These are phyloP conservation scores for Australoheros scitulus DNA, from an alignment of 2,113 vertebrate species.

Conservation along the genomic window DNA sequence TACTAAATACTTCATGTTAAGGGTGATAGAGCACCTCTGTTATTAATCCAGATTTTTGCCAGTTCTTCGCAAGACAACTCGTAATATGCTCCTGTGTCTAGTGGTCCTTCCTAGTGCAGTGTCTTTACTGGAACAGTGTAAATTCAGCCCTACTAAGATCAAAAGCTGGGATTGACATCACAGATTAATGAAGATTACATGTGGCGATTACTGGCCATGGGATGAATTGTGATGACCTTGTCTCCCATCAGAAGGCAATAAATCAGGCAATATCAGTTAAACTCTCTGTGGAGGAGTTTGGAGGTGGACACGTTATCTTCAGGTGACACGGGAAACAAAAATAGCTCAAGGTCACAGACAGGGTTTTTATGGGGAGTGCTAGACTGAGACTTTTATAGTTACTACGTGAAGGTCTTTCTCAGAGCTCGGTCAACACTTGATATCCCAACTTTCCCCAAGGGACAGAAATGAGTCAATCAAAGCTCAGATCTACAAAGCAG, in stretches of 20 bases:
- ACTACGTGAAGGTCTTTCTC: neutral
- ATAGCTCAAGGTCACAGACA: constrained; percentile 13
- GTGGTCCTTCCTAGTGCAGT: neutral
- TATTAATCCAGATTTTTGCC: neutral
- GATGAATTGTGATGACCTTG: constrained; percentile 67
- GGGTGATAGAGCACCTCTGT: neutral
- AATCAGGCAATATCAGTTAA: constrained; percentile 67
- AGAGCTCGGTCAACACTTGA: neutral
- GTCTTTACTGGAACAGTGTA: constrained; percentile 40
- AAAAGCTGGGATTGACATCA: constrained; percentile 75
- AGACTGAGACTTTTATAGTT: neutral
- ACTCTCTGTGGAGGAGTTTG: constrained; percentile 35
- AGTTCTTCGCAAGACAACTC: neutral
- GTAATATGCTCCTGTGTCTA: neutral
- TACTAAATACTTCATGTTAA: neutral
- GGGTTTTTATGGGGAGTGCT: neutral
- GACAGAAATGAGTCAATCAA: constrained; percentile 58
- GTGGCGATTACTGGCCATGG: constrained; percentile 64
- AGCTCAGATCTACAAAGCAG: constrained; percentile 25
- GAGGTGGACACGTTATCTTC: constrained; percentile 51
- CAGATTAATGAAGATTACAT: constrained; percentile 82
- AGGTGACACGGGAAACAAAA: constrained; percentile 40
- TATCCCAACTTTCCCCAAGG: neutral
- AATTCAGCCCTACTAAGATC: constrained; percentile 61
- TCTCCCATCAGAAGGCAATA: constrained; percentile 72